Evolutionary conservation across 2,888 invertebrate species (phyloP).

Genomic region (Hedya salicella): DNA sequence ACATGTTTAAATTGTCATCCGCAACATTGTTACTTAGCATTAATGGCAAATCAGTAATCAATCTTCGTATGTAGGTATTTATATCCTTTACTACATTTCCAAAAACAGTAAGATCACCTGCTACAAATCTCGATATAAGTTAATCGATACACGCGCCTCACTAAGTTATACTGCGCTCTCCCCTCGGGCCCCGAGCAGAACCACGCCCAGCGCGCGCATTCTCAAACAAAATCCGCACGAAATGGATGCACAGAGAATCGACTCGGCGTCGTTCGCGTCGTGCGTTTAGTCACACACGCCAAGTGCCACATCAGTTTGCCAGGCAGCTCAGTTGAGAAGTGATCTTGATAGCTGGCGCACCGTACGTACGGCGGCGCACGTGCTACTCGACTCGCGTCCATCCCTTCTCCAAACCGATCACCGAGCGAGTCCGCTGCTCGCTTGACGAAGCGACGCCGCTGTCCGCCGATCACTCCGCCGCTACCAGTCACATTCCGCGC

Average conservation of each 20-base stretch:
- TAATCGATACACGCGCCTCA: conserved; percentile 67
- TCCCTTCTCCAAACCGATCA: conserved; percentile 61
- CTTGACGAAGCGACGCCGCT: conserved; percentile 49
- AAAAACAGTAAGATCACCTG: conserved; percentile 20
- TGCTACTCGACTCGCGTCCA: conserved; percentile 71
- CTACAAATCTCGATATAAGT: conserved; percentile 54
- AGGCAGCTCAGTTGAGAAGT: conserved; percentile 69
- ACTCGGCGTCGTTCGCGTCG: conserved; percentile 59
- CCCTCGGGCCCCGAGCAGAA: conserved; percentile 70
- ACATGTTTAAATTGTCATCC: neutral
- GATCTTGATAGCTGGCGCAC: conserved; percentile 73
- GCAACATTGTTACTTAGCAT: neutral
- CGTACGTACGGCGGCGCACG: conserved; percentile 67
- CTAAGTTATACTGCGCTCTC: conserved; percentile 66
- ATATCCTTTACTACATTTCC: neutral
- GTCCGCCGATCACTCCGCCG: conserved; percentile 38
- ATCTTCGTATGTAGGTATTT: neutral
- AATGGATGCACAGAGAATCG: conserved; percentile 71
- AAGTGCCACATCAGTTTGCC: conserved; percentile 54
- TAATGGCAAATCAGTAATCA: neutral
- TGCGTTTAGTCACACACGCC: conserved; percentile 71
- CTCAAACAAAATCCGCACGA: conserved; percentile 75
- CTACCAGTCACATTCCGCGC: conserved; percentile 45
- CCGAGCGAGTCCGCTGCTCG: conserved; percentile 62
- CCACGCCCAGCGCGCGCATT: conserved; percentile 81